These are phyloP conservation scores for Oreortyx pictus DNA, from an alignment of 2,797 vertebrate genomes.

Conservation along the genomic window DNA sequence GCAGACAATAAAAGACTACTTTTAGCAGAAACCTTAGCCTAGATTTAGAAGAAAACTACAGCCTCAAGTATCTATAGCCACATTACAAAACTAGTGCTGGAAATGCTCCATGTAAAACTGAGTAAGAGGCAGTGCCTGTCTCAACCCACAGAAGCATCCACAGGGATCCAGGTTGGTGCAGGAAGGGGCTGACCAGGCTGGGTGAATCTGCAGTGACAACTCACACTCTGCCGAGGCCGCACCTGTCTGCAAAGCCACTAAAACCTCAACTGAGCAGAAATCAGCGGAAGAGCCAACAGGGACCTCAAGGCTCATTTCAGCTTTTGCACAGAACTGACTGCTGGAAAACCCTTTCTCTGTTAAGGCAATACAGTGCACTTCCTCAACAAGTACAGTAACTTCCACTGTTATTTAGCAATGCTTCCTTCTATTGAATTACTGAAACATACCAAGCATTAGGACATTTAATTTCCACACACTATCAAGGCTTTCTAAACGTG, in stretches of 20 bases:
- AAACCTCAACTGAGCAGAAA: background rate
- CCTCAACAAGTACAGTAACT: fast-evolving
- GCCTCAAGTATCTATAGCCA: fast-evolving
- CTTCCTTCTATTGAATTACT: background rate
- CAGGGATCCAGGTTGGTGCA: background rate
- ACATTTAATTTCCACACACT: background rate
- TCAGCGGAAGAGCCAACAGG: background rate
- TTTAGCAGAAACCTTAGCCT: background rate
- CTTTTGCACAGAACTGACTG: fast-evolving
- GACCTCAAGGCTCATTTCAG: background rate
- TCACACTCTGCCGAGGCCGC: background rate
- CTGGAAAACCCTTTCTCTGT: background rate
- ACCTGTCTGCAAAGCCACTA: background rate
- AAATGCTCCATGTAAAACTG: background rate
- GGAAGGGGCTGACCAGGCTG: background rate
- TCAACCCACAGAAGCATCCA: background rate
- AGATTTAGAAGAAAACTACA: background rate
- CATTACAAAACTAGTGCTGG: background rate
- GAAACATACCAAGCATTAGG: background rate
- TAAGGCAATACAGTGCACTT: fast-evolving
- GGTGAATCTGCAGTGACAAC: background rate
- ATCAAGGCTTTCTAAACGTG: background rate
- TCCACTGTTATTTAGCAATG: background rate
- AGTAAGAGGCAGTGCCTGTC: background rate
- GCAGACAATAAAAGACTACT: background rate